phyloP scores from a whole-genome alignment of 2,888 invertebrate species.

The Smittia aterrima region DNA sequence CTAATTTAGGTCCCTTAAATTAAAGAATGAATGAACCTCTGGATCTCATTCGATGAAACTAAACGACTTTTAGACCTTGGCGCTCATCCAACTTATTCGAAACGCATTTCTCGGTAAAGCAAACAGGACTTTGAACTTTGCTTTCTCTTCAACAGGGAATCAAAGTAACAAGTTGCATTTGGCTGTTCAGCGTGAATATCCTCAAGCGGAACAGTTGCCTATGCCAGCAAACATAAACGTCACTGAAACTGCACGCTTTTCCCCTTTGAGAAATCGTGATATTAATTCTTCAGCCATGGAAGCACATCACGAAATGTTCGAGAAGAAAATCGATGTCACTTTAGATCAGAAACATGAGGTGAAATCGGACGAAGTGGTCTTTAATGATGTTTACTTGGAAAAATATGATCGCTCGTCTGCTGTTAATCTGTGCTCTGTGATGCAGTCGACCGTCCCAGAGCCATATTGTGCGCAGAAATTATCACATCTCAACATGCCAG shows the following conservation, averaged over 20 bases:
- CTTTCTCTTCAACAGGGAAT: background rate
- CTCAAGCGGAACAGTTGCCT: constrained; percentile 57
- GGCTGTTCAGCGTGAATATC: constrained; percentile 54
- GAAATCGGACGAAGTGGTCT: background rate
- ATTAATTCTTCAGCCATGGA: constrained; percentile 62
- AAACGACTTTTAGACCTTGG: no score
- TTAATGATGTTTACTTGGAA: constrained; percentile 59
- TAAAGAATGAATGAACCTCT: no score
- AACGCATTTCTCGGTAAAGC: no score
- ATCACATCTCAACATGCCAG: constrained; percentile 66
- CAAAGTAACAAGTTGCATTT: constrained; percentile 27
- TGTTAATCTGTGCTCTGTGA: constrained; percentile 65
- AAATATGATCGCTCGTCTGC: constrained; percentile 68
- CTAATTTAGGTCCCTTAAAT: no score
- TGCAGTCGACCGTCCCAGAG: constrained; percentile 74
- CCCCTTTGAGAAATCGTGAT: constrained; percentile 64
- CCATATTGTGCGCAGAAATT: constrained; percentile 61
- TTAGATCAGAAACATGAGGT: constrained; percentile 44
- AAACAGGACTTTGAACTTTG: background rate
- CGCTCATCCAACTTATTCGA: no score
- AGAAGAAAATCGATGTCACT: constrained; percentile 49
- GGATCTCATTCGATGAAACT: no score
- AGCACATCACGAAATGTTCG: constrained; percentile 51
- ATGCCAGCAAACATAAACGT: constrained; percentile 65
- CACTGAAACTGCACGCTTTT: constrained; percentile 64